Percentiles rank a stretch among this genome's conserved stretches.
These are phyloP conservation scores for Phorcus lineatus DNA, from an alignment of 2,888 invertebrate genomes.

Conservation along the genomic window DNA sequence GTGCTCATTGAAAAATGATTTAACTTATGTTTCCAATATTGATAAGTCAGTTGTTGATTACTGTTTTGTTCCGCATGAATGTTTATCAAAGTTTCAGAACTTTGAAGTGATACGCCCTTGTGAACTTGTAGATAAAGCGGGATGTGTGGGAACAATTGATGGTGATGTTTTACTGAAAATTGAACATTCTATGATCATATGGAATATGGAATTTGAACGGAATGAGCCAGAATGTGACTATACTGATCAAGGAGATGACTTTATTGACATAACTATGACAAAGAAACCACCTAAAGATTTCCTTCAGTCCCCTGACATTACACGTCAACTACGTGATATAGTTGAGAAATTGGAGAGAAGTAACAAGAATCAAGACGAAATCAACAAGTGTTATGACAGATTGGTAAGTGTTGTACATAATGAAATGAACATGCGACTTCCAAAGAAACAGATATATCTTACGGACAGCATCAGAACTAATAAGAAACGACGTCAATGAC, in stretches of 20 bases:
- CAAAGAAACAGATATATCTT: background rate
- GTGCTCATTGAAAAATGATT: conserved; percentile 6
- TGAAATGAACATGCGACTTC: background rate
- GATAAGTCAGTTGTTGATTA: conserved; percentile 24
- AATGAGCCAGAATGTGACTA: background rate
- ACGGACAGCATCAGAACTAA: background rate
- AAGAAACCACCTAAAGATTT: no score
- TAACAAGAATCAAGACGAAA: background rate
- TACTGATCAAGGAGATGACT: no score
- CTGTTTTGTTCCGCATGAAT: background rate
- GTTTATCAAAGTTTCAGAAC: background rate
- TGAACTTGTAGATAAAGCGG: no score
- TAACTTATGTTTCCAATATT: conserved; percentile 19
- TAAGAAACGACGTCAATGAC: background rate
- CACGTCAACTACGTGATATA: background rate
- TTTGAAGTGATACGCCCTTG: background rate
- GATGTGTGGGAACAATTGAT: no score
- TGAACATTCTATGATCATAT: conserved; percentile 2
- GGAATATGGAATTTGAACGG: background rate
- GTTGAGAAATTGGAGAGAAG: background rate
- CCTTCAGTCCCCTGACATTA: no score
- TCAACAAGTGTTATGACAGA: background rate
- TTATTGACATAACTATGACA: background rate
- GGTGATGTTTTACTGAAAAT: background rate
- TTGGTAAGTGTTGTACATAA: background rate